A percentile compares a stretch with the other conserved stretches of the same genome.
phyloP scores from a whole-genome alignment of 2,888 invertebrate genomes.

The Apoda limacodes region DNA sequence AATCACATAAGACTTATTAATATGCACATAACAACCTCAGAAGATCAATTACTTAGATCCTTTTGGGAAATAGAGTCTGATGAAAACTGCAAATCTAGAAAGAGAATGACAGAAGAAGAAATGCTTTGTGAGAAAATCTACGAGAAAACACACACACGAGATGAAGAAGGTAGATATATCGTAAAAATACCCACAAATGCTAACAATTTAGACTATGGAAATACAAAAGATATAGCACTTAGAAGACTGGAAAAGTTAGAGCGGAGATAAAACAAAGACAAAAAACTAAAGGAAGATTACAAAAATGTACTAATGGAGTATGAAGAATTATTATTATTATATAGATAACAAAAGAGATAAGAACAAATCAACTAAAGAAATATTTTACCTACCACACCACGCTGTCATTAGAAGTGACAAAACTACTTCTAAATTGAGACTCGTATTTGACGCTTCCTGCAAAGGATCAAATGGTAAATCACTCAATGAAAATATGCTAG shows the following conservation, averaged over 20 bases:
- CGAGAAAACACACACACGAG: conserved; percentile 1
- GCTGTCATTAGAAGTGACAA: too few relatives aligned
- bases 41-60: neutral
- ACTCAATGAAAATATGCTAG: conserved; percentile 4
- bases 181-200: conserved; percentile 5
- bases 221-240: conserved; percentile 3
- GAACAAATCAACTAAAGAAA: neutral
- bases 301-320: conserved; percentile 4
- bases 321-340: neutral
- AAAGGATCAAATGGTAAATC: conserved; percentile 2
- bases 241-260: conserved; percentile 6
- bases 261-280: conserved; percentile 2
- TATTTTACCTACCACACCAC: conserved; percentile 8
- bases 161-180: conserved; percentile 5
- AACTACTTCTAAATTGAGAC: too few relatives aligned
- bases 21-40: conserved; percentile 3
- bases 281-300: conserved; percentile 2
- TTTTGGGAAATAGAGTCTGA: neutral
- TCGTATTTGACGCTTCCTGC: conserved; percentile 1
- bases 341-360: conserved; percentile 4
- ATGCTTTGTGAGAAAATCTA: conserved; percentile 3
- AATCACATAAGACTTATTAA: neutral
- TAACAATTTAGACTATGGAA: neutral
- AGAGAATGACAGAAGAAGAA: conserved; percentile 6
- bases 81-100: neutral